Conservation (phyloP, 1,140 invertebrate species). For the Zaprionus africanus region DNA sequence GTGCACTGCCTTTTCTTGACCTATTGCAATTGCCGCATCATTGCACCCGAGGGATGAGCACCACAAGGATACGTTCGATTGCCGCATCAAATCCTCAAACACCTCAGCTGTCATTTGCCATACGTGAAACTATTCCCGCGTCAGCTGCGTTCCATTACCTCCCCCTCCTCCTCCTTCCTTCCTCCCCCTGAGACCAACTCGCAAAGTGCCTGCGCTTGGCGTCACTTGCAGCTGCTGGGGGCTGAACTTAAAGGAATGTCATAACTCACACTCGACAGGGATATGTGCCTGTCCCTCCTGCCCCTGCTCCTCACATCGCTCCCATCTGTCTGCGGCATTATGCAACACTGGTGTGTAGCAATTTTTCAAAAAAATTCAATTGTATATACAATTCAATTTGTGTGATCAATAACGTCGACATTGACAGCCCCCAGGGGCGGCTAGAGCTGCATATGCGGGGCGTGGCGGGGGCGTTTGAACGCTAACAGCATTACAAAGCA, state of each 20-base stretch:
- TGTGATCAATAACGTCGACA: conserved; percentile 68
- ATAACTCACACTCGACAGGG: conserved; percentile 60
- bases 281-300: conserved; percentile 1
- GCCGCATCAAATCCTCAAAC: conserved; percentile 47
- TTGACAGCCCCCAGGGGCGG: conserved; percentile 54
- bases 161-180: not conserved
- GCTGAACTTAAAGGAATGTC: conserved; percentile 68
- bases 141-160: conserved; percentile 3
- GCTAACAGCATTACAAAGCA: conserved; percentile 47
- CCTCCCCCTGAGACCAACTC: conserved; percentile 11
- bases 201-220: conserved; percentile 23
- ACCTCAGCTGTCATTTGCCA: conserved; percentile 67
- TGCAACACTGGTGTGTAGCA: conserved; percentile 53
- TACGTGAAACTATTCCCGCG: conserved; percentile 45
- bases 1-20: conserved; percentile 44
- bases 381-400: conserved; percentile 77
- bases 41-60: conserved; percentile 47
- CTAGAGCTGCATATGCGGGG: not conserved
- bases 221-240: conserved; percentile 60
- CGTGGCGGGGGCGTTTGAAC: conserved; percentile 4
- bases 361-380: conserved; percentile 74
- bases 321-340: conserved; percentile 47
- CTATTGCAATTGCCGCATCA: conserved; percentile 64
- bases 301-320: not conserved
- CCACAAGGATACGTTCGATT: not conserved